These are phyloP conservation scores for Andrena camellia DNA, from an alignment of 2,888 invertebrate species.

Conservation along the genomic window DNA sequence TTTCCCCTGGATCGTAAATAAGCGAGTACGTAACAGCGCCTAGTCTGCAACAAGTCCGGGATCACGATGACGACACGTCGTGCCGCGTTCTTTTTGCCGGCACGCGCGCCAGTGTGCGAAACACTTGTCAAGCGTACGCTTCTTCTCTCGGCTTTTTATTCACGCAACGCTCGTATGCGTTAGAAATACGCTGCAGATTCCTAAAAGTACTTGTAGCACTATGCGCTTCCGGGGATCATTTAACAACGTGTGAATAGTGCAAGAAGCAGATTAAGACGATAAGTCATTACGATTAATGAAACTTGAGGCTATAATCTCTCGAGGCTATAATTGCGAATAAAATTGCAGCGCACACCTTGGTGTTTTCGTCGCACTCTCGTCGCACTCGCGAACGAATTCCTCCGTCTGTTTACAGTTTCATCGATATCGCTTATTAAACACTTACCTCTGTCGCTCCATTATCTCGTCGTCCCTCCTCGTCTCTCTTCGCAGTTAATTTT, in stretches of 20 bases:
- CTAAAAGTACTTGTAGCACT: not conserved
- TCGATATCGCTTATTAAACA: conserved; percentile 64
- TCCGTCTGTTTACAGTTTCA: conserved; percentile 37
- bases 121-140: conserved; percentile 59
- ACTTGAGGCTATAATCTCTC: too few relatives aligned
- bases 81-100: conserved; percentile 16
- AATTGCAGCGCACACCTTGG: not conserved
- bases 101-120: conserved; percentile 47
- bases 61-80: conserved; percentile 70
- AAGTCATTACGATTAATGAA: too few relatives aligned
- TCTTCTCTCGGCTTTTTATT: conserved; percentile 15
- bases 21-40: conserved; percentile 36
- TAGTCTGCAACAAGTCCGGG: conserved; percentile 66
- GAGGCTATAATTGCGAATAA: too few relatives aligned
- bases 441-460: conserved; percentile 22
- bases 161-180: not conserved
- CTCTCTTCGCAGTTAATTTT: not conserved
- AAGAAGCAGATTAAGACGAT: too few relatives aligned
- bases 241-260: too few relatives aligned
- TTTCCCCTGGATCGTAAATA: conserved; percentile 48
- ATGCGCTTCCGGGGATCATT: too few relatives aligned
- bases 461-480: conserved; percentile 47
- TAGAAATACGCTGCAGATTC: too few relatives aligned
- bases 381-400: conserved; percentile 19
- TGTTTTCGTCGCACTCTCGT: not conserved